These are phyloP conservation scores for Alosa sapidissima DNA, from an alignment of 2,797 vertebrate species.

Conservation along the genomic window DNA sequence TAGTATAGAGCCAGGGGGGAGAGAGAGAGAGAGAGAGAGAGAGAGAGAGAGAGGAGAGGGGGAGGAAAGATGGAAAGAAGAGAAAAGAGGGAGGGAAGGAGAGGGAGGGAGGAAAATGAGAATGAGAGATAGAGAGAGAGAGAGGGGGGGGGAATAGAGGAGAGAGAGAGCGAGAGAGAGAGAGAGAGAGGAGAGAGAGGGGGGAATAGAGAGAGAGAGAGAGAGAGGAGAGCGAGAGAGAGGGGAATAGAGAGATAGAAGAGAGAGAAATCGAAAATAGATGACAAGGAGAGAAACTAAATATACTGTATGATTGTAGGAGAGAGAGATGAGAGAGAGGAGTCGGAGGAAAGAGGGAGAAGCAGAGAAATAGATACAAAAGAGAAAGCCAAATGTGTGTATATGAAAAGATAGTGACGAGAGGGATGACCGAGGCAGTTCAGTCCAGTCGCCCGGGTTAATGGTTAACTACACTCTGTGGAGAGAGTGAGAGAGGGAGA, in stretches of 20 bases:
- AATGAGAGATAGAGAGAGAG: neutral
- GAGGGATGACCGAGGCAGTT: neutral
- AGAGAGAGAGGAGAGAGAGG: neutral
- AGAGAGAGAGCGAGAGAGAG: neutral
- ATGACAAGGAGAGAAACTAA: neutral
- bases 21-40: neutral
- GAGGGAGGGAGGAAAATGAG: no score
- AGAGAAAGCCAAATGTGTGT: neutral
- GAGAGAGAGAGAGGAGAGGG: neutral
- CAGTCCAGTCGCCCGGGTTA: neutral
- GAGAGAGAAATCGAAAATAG: neutral
- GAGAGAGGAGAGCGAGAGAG: neutral
- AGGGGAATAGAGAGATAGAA: neutral
- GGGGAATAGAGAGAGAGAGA: neutral
- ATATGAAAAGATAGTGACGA: neutral
- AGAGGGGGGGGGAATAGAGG: neutral
- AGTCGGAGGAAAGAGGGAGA: neutral
- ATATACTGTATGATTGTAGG: neutral
- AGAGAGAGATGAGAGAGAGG: neutral
- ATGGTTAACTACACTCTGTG: neutral
- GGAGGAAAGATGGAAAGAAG: no score
- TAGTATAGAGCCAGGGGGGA: neutral
- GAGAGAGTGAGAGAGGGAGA: neutral
- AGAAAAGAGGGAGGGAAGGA: neutral
- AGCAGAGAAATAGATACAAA: no score